These are phyloP conservation scores for Acropternis orthonyx DNA, from an alignment of 2,797 vertebrate genomes.

Conservation along the genomic window DNA sequence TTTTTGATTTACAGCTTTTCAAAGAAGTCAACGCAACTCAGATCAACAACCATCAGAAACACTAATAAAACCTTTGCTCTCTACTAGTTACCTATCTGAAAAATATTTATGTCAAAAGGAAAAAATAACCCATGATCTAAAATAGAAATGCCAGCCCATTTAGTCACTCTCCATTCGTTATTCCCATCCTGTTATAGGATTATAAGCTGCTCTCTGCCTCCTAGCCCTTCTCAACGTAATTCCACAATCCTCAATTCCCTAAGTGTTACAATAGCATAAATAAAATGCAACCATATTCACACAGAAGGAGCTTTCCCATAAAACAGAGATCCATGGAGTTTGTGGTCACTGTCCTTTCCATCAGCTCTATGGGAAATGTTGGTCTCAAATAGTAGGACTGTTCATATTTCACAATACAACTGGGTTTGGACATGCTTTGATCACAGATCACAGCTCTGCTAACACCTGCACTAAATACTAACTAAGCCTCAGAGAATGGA, in stretches of 20 bases:
- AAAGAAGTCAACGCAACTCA: slow-evolving; percentile 45
- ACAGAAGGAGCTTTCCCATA: slow-evolving; percentile 58
- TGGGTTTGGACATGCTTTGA: slow-evolving; percentile 71
- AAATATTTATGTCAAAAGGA: slow-evolving; percentile 48
- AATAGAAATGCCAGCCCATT: slow-evolving; percentile 36
- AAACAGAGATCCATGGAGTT: slow-evolving; percentile 40
- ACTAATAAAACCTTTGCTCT: slow-evolving; percentile 51
- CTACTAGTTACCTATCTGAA: slow-evolving; percentile 53
- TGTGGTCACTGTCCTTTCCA: slow-evolving; percentile 40
- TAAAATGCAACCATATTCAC: slow-evolving; percentile 62
- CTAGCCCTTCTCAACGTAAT: background rate
- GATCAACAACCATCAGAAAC: slow-evolving; percentile 40
- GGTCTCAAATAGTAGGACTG: slow-evolving; percentile 60
- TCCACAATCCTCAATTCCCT: slow-evolving; percentile 30
- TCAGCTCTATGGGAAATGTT: slow-evolving; percentile 53
- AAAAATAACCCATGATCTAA: slow-evolving; percentile 46
- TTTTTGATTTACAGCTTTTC: slow-evolving; percentile 61
- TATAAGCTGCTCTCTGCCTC: slow-evolving; percentile 41
- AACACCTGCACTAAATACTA: slow-evolving; percentile 72
- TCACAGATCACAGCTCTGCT: slow-evolving; percentile 73
- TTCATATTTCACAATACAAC: slow-evolving; percentile 60
- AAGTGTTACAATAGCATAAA: slow-evolving; percentile 58
- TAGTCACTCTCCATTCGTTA: slow-evolving; percentile 5
- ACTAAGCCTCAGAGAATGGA: slow-evolving; percentile 73
- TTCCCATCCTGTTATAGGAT: background rate